Evolutionary conservation across 2,797 vertebrate genomes (phyloP), one percentile per base, ranked within the genome.

Genomic region (Lates japonicus): DNA sequence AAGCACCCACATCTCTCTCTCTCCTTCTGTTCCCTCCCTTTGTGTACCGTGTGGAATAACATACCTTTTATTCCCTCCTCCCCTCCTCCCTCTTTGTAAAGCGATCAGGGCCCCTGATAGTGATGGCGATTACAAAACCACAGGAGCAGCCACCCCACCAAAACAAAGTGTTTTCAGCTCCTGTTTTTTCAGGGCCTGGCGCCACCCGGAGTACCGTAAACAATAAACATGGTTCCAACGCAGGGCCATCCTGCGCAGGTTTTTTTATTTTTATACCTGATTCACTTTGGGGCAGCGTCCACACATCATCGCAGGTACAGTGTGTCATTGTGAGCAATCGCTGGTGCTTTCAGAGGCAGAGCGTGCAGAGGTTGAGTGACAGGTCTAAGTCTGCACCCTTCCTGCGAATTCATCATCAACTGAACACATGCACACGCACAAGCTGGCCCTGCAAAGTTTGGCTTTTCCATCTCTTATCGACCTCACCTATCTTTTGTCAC

Each of bases 131-230:
- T 89, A 85, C 89, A 91, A 89, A 94, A 91, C 92, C 93, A 82
- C 91, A 92, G 90, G 85, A 93, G 62, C 78, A 87, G 72, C 78
- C 91, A 81, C 80, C 88, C 82, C 80, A 93, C 93, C 93, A 93
- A 94, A 96, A 96, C 95, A 92, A 94, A 91, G 86, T 93, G 91
- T 95, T 95, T 94, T 91, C 90, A 89, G 94, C 92, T 90, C 77
- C 86, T 93, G 90, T 93, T 93, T 95, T 95, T 93, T 95, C 87
- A 86, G 85, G 81, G 79, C 79, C 87, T 95, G 95, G 95, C 92
- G 94, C 95, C 95, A 96, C 93, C 85, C 88, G 92, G 78, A 87
- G 92, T 88, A 91, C 81, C 66, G 83, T 95, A 94, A 97, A 95
- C 95, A 96, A 95, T 95, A 95, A 96, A 94, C 91, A 92, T 0